phyloP scores from a whole-genome alignment of 2,888 invertebrate genomes.

The Sycophila texana region DNA sequence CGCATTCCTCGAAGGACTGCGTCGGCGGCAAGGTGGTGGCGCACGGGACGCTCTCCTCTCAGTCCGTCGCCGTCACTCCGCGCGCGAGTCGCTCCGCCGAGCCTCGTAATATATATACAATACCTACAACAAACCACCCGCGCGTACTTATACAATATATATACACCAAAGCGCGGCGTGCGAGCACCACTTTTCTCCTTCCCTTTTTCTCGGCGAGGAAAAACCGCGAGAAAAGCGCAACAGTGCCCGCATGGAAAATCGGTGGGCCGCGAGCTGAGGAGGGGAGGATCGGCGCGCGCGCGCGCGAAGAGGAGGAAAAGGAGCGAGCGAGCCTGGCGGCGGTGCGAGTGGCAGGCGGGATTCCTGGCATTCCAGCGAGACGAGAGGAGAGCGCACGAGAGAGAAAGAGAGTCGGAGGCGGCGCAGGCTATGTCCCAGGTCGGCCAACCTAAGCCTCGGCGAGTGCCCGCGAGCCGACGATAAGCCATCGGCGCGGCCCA shows the following conservation, averaged over 20 bases:
- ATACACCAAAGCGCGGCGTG: background rate
- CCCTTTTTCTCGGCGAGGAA: background rate
- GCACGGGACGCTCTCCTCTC: constrained; percentile 35
- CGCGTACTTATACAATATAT: no score
- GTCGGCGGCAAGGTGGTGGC: constrained; percentile 50
- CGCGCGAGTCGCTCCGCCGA: background rate
- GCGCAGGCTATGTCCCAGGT: constrained; percentile 63
- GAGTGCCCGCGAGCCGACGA: constrained; percentile 57
- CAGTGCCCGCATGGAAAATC: background rate
- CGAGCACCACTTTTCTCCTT: background rate
- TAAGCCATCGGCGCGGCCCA: constrained; percentile 69
- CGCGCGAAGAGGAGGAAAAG: background rate
- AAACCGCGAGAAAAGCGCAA: background rate
- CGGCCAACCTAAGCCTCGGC: constrained; percentile 62
- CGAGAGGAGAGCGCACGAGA: background rate
- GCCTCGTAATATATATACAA: no score
- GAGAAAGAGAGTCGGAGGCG: constrained; percentile 6
- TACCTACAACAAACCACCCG: no score
- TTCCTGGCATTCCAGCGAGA: constrained; percentile 59
- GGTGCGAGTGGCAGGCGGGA: constrained; percentile 56
- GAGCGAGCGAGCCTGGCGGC: constrained; percentile 43
- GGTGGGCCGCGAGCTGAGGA: background rate
- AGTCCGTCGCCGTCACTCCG: background rate
- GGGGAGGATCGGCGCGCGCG: background rate
- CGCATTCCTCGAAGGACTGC: constrained; percentile 54